Base-by-base conservation (phyloP, 2,113 vertebrate genomes). In the Ploceus nigricollis region DNA sequence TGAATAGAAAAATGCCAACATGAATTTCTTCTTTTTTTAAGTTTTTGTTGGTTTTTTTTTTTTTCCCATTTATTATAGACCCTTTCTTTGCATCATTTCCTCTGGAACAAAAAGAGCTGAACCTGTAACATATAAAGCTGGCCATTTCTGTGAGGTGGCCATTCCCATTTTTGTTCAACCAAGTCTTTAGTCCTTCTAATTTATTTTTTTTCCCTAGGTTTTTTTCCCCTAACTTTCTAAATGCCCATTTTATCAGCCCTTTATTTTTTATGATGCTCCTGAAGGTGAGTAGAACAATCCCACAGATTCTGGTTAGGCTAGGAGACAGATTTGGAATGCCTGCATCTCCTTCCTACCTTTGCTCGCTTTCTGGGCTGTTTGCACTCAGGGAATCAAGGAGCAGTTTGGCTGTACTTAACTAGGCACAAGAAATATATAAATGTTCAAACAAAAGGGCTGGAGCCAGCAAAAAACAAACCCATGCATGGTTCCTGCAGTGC, bases 391-490 rank as follows among this genome's bases (percentile, higher is more conserved):
- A 80, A 54, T 61, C 91, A n/a, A 4, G 1, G 58, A 70, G 47
- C 50, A n/a, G 30, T 70, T 76, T 80, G 73, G n/a, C 50, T 95
- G 37, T 48, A 42, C 54, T 91, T 84, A n/a, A 53, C 57, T 5
- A 72, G 51, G 63, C 78, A 69, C 50, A 66, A 94, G 48, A 90
- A 89, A 87, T 73, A 58, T 5, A 82, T 44, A 87, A 85, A 61
- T n/a, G 30, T 60, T 91, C 91, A 85, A 89, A 91, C 73, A 80
- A 84, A 90, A 76, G 66, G 37, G 44, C 70, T 64, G 73, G 81
- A 94, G 78, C 60, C 72, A 84, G 72, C 72, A 37, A 87, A 93
- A 91, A 87, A n/a, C 80, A 93, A 94, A 94, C 42, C 24, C 3
- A 1, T 56, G 53, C 65, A 20, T 18, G 24, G 45, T 44, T 95